Evolutionary conservation across 2,797 vertebrate genomes (phyloP), one percentile per base, ranked within the genome.

Genomic region (Pantherophis alleghaniensis): DNA sequence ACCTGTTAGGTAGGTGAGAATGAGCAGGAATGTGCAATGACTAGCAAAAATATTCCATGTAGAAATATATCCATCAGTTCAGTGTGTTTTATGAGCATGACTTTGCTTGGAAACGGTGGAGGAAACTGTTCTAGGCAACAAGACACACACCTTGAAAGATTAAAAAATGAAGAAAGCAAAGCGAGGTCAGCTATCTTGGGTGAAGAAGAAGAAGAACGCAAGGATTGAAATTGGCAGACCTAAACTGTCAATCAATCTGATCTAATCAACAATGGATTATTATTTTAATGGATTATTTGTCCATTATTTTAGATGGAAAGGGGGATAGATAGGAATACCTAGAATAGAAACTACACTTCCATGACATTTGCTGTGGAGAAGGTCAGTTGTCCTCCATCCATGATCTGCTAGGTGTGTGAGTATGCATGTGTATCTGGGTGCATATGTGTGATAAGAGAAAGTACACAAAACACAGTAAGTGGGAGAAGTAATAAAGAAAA

Each of bases 321-420:
- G 90, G 26, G 86, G 10, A 74, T 37, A 88, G 16, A 86, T 16
- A 16, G n/a, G 53, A 51, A 86, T 74, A 69, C 87, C 61, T 92
- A 61, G 60, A 83, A 87, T 90, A 93, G 90, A 79, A 87, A 88
- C 37, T 53, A 94, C 86, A 86, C 87, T 91, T 79, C 91, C 90
- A 42, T 42, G 37, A 89, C 90, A 91, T 90, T 87, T 91, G 90
- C 87, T 87, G 83, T 51, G 11, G 69, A 90, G 90, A 89, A 91
- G 87, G 69, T 55, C 87, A 91, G 42, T 69, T 91, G 66, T 87
- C 87, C 83, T 89, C 66, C 92, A 93, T 55, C n/a, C 87, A 24
- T 93, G 90, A 93, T 90, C 90, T 91, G 87, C 47, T 55, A 59
- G 42, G 53, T 12, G 51, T 53, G 74, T 60, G 28, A 16, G 42